Evolutionary conservation across 2,113 vertebrate genomes (phyloP).

Genomic region (Leucosticte australis): DNA sequence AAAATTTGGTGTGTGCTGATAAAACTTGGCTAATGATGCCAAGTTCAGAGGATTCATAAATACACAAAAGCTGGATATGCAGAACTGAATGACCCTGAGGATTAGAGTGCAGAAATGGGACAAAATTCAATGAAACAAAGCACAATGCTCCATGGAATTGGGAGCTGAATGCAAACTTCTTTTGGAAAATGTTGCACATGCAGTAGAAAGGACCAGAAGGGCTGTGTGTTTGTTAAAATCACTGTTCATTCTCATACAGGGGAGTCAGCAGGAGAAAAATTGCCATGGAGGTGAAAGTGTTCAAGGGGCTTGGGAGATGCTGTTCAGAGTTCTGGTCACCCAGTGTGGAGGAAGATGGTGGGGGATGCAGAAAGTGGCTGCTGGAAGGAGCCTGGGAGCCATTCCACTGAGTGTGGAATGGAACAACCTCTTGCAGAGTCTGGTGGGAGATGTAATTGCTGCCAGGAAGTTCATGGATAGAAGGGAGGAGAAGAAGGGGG

Average conservation of each 20-base stretch:
- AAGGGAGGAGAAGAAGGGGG: neutral
- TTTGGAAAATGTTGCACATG: neutral
- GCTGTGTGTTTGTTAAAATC: neutral
- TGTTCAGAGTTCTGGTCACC: neutral
- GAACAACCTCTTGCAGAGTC: neutral
- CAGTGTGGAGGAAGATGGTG: neutral
- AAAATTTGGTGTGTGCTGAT: slow-evolving; percentile 44
- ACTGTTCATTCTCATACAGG: neutral
- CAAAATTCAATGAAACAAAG: neutral
- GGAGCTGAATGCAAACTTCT: neutral
- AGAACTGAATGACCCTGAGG: slow-evolving; percentile 25
- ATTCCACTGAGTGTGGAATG: neutral
- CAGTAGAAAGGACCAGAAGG: neutral
- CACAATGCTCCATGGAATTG: neutral
- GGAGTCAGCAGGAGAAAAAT: neutral
- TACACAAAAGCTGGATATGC: slow-evolving; percentile 12
- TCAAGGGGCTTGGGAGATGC: neutral
- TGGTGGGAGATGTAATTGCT: neutral
- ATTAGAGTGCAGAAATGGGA: slow-evolving; percentile 1
- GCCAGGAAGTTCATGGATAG: neutral
- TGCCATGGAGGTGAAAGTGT: neutral
- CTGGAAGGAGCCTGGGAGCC: neutral
- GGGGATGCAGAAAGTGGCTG: neutral
- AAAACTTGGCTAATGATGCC: slow-evolving; percentile 28
- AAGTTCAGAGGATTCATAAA: slow-evolving; percentile 20